Base-by-base conservation (phyloP, 2,113 vertebrate species). In the Aspiorhynchus laticeps region DNA sequence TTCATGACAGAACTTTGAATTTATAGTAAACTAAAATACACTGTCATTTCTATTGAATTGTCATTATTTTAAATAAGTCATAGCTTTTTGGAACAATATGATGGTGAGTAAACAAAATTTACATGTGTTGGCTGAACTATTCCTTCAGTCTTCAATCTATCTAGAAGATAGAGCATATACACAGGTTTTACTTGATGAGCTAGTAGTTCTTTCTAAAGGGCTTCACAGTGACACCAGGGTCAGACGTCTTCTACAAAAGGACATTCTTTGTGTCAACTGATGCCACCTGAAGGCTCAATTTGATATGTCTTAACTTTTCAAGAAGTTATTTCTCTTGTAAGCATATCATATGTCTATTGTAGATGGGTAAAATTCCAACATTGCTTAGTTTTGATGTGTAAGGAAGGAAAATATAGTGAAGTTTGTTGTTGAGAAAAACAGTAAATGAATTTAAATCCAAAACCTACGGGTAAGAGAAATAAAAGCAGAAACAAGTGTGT, bases 301-400 rank as follows among this genome's bases (percentile, higher is more conserved):
- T 38, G 19, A 74, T 41, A 74, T n/a, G 33, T 73, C 69, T 38
- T 73, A 73, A 21, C 1, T 74, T 73, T 24, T 73, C 69, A 41
- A 24, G 17, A 74, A 74, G 38, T 43, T 75, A 0, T 4, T 11
- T 74, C 43, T n/a, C 5, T n/a, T 43, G 5, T n/a, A n/a, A 43
- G 6, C 24, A 43, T 75, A 75, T 75, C 19, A 75, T 12, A 43
- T 75, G 36, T 75, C 38, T 75, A 43, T 75, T 75, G 38, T 75
- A 75, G 5, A 75, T n/a, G 71, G 38, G 24, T 75, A 75, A 43
- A 75, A 75, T 43, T 12, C 38, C 38, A 75, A 43, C 19, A 38
- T 38, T 75, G 21, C 11, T n/a, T n/a, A 43, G 3, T 10, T 43
- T 43, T 75, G 71, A 75, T 2, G 5, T 75, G 38, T 26, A 36